phyloP scores from a whole-genome alignment of 1,140 invertebrate genomes.

The Babylonia areolata region DNA sequence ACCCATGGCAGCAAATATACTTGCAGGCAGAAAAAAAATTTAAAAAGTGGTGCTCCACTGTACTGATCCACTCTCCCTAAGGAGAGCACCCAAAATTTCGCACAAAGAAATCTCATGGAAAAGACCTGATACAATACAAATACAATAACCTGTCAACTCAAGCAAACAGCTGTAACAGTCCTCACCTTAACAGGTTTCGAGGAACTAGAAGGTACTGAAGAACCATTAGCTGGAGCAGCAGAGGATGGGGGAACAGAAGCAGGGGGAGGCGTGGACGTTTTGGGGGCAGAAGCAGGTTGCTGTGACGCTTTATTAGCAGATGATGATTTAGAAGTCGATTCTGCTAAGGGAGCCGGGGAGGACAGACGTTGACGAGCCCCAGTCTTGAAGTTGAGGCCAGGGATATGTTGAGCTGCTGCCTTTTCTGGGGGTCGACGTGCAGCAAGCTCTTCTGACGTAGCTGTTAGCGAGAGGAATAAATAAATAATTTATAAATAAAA shows the following conservation, averaged over 20 bases:
- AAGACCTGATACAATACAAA: too few relatives aligned
- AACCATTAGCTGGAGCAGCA: neutral
- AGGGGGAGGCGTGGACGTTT: neutral
- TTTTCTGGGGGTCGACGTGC: slow-evolving; percentile 28
- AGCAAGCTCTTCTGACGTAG: slow-evolving; percentile 34
- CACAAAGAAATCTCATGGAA: too few relatives aligned
- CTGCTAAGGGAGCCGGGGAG: slow-evolving; percentile 16
- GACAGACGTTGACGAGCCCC: slow-evolving; percentile 12
- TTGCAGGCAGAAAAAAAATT: too few relatives aligned
- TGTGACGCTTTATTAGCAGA: neutral
- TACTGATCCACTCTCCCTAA: too few relatives aligned
- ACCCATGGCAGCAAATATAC: too few relatives aligned
- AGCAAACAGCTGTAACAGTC: too few relatives aligned
- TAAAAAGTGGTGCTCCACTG: too few relatives aligned
- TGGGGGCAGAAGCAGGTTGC: neutral
- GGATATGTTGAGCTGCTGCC: slow-evolving; percentile 33
- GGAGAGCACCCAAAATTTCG: too few relatives aligned
- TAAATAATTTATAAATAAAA: too few relatives aligned
- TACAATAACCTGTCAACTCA: too few relatives aligned
- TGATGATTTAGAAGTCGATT: neutral
- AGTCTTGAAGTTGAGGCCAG: slow-evolving; percentile 45
- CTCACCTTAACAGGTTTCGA: neutral
- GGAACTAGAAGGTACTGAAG: neutral
- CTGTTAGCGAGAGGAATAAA: too few relatives aligned
- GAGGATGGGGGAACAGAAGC: neutral